Evolutionary conservation across 1,140 invertebrate genomes (phyloP).

Genomic region (Ceratina australensis): DNA sequence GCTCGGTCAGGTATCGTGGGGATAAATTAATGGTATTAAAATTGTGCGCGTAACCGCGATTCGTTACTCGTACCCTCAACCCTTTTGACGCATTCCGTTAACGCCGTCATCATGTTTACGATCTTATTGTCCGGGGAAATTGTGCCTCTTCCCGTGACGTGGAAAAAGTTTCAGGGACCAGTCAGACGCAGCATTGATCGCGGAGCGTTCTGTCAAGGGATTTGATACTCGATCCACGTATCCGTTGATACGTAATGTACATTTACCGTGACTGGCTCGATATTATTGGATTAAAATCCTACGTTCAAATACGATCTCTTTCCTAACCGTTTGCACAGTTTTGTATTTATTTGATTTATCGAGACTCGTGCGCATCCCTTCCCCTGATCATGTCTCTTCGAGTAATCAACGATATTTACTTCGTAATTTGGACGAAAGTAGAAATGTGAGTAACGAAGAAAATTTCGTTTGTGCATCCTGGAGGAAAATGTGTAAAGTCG

Average conservation of each 20-base stretch:
- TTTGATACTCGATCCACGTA: neutral
- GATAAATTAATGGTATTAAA: constrained; percentile 54
- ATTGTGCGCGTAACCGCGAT: constrained; percentile 32
- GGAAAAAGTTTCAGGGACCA: neutral
- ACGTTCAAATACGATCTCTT: neutral
- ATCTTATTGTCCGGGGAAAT: constrained; percentile 6
- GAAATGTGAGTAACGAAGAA: too few relatives aligned
- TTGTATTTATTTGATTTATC: neutral
- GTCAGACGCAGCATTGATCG: neutral
- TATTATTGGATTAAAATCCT: constrained; percentile 25
- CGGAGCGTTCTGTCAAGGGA: neutral
- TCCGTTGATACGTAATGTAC: neutral
- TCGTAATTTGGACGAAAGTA: too few relatives aligned
- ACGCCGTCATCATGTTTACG: too few relatives aligned
- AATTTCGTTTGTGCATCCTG: too few relatives aligned
- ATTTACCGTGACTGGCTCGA: neutral
- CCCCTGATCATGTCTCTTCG: neutral
- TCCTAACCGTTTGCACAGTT: neutral
- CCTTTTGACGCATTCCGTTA: too few relatives aligned
- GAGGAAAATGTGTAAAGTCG: too few relatives aligned
- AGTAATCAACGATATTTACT: too few relatives aligned
- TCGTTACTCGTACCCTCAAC: constrained; percentile 24
- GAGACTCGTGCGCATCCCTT: neutral
- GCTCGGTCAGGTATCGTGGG: constrained; percentile 7
- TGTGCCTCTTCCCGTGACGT: neutral